These are phyloP conservation scores for Drosophila parvula DNA, from an alignment of 1,140 invertebrate species.

Conservation along the genomic window DNA sequence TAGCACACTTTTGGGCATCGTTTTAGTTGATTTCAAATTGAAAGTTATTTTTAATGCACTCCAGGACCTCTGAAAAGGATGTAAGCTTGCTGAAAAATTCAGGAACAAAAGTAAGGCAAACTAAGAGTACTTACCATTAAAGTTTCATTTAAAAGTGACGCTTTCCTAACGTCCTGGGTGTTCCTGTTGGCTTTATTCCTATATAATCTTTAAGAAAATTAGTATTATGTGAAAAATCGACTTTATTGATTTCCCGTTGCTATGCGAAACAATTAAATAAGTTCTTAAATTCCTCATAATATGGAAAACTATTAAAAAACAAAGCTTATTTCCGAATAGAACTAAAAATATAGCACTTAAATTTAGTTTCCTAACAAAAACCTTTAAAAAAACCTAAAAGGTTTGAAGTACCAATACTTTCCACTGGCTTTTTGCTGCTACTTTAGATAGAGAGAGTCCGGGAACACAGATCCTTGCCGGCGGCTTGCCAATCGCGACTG, in stretches of 20 bases:
- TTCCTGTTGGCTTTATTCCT: background rate
- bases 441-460: background rate
- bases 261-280: background rate
- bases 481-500: slow-evolving; percentile 40
- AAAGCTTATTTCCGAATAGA: too few relatives aligned
- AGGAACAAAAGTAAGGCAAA: background rate
- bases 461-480: slow-evolving; percentile 8
- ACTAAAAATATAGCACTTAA: background rate
- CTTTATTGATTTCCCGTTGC: slow-evolving; percentile 11
- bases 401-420: background rate
- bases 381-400: too few relatives aligned
- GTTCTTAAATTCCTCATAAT: background rate
- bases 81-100: background rate
- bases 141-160: background rate
- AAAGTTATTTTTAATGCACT: background rate
- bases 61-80: background rate
- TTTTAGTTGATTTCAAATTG: background rate
- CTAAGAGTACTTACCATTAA: background rate
- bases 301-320: background rate
- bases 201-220: background rate
- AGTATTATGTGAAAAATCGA: background rate
- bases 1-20: background rate
- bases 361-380: too few relatives aligned
- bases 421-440: too few relatives aligned
- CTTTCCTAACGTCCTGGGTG: background rate